Percentiles rank a stretch among this genome's conserved stretches.
Conservation (phyloP, 1,140 invertebrate genomes). For the Sinonovacula constricta region DNA sequence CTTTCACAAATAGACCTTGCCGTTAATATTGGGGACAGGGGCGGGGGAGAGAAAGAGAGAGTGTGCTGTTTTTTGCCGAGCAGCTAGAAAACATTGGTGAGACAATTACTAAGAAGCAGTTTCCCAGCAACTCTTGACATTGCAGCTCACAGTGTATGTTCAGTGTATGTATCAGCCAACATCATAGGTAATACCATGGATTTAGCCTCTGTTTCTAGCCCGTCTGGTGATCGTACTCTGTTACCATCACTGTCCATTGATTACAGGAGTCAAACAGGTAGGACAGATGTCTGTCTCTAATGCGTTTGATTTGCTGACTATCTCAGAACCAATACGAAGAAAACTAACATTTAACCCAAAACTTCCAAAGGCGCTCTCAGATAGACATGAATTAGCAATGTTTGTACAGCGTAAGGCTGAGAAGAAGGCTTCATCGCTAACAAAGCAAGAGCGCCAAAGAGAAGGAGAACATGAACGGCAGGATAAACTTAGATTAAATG, state of each 20-base stretch:
- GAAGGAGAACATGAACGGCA: slow-evolving; percentile 11
- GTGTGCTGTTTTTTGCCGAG: no score
- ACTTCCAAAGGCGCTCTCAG: slow-evolving; percentile 10
- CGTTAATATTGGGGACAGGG: no score
- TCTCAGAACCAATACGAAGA: neutral
- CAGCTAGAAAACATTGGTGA: slow-evolving; percentile 1
- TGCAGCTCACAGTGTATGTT: no score
- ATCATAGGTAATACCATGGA: no score
- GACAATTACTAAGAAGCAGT: no score
- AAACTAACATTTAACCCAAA: neutral
- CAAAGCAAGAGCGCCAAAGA: neutral
- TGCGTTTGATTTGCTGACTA: neutral
- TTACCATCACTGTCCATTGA: neutral
- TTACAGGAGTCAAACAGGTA: neutral
- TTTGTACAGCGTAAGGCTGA: neutral
- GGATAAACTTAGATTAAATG: neutral
- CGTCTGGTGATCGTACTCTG: neutral
- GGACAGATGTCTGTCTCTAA: neutral
- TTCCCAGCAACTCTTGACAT: no score
- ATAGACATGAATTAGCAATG: neutral
- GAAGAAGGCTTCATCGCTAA: slow-evolving; percentile 2
- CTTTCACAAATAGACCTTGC: no score
- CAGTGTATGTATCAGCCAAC: no score
- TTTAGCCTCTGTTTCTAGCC: neutral
- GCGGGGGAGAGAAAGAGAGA: no score